These are phyloP conservation scores for Drosophila murphyi DNA, from an alignment of 1,140 invertebrate genomes.

Conservation along the genomic window DNA sequence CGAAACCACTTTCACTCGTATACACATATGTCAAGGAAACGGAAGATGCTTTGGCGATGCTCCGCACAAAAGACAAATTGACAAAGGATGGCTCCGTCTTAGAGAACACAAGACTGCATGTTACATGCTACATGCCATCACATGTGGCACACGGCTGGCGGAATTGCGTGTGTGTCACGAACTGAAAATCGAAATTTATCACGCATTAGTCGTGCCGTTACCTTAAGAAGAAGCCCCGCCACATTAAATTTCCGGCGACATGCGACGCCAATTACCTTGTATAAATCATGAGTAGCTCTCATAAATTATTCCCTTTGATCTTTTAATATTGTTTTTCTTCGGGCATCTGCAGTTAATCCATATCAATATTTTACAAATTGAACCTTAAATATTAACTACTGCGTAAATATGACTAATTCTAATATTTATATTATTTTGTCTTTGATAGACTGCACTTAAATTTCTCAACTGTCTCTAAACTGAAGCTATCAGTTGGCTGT, in stretches of 20 bases:
- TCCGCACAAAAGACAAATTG: slow-evolving; percentile 15
- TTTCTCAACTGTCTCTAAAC: too few species aligned
- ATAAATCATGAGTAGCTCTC: slow-evolving; percentile 29
- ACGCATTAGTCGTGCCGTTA: slow-evolving; percentile 21
- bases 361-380: neutral
- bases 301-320: slow-evolving; percentile 21
- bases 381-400: neutral
- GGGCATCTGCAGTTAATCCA: slow-evolving; percentile 5
- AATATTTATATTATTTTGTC: neutral
- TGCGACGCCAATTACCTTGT: slow-evolving; percentile 21
- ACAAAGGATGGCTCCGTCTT: slow-evolving; percentile 15
- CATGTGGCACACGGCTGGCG: neutral
- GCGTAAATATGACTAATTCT: neutral
- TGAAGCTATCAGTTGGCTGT: too few species aligned
- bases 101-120: neutral
- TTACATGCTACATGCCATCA: neutral
- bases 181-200: slow-evolving; percentile 41
- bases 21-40: slow-evolving; percentile 5
- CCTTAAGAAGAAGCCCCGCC: neutral
- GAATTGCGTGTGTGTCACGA: slow-evolving; percentile 21
- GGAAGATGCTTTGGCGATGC: slow-evolving; percentile 23
- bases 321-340: slow-evolving; percentile 12
- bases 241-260: slow-evolving; percentile 8
- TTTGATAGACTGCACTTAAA: neutral
- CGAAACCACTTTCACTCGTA: slow-evolving; percentile 4